A percentile compares a stretch with the other conserved stretches of the same genome.
phyloP scores from a whole-genome alignment of 2,888 invertebrate genomes.

The Diogma glabrata region DNA sequence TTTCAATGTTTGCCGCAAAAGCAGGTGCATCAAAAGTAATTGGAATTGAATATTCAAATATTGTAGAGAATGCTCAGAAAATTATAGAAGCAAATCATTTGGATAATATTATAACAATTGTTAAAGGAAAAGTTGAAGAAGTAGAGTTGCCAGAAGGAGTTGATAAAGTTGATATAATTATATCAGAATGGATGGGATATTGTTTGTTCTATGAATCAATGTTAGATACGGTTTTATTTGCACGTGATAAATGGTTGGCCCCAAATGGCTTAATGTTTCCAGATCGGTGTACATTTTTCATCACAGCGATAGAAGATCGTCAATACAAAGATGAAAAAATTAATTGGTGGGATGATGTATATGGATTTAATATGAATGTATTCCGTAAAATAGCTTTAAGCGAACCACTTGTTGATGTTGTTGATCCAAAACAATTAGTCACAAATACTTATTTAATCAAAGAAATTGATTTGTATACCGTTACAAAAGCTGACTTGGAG shows the following conservation, averaged over 20 bases:
- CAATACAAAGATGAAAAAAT: slow-evolving; percentile 99
- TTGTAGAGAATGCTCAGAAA: slow-evolving; percentile 92
- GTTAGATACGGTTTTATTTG: slow-evolving; percentile 97
- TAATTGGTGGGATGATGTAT: slow-evolving; percentile 99
- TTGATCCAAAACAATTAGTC: slow-evolving; percentile 97
- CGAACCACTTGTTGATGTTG: slow-evolving; percentile 97
- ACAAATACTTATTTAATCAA: slow-evolving; percentile 90
- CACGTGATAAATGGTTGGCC: slow-evolving; percentile 94
- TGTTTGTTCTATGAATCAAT: slow-evolving; percentile 97
- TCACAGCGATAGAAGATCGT: slow-evolving; percentile 89
- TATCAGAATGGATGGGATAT: slow-evolving; percentile 71
- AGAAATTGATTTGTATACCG: slow-evolving; percentile 96
- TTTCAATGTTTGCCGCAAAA: slow-evolving; percentile 99
- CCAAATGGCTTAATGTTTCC: slow-evolving; percentile 80
- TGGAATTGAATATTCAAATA: slow-evolving; percentile 97
- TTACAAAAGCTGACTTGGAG: slow-evolving; percentile 87
- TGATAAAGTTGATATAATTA: slow-evolving; percentile 86
- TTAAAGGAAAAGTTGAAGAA: slow-evolving; percentile 91
- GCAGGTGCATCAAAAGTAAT: slow-evolving; percentile 93
- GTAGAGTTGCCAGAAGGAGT: slow-evolving; percentile 83
- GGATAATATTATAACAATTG: slow-evolving; percentile 66
- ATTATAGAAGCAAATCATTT: slow-evolving; percentile 82
- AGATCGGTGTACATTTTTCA: slow-evolving; percentile 83
- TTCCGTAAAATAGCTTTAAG: slow-evolving; percentile 96
- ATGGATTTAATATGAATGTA: slow-evolving; percentile 99